A percentile compares a stretch with the other conserved stretches of the same genome.
Conservation (phyloP, 1,140 invertebrate genomes). For the Papilio machaon region DNA sequence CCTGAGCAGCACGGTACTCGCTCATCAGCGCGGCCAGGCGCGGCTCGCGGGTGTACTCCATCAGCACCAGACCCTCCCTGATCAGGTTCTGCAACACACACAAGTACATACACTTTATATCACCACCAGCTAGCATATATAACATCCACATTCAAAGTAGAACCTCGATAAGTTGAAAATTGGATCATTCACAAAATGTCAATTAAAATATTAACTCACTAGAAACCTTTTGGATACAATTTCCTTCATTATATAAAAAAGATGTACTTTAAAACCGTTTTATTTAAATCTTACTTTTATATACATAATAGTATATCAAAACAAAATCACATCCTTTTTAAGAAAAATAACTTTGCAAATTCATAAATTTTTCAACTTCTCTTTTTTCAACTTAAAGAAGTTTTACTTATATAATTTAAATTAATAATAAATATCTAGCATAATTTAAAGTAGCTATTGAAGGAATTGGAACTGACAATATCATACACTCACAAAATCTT, state of each 20-base stretch:
- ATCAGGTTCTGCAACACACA: slow-evolving; percentile 84
- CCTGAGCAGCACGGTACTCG: slow-evolving; percentile 93
- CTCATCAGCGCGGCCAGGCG: slow-evolving; percentile 90
- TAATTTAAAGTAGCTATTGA: background rate
- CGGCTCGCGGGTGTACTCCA: slow-evolving; percentile 91
- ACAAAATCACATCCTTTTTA: too few relatives aligned
- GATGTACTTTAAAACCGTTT: too few relatives aligned
- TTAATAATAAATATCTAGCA: background rate
- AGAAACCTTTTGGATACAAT: background rate
- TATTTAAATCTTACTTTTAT: too few relatives aligned
- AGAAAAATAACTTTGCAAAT: too few relatives aligned
- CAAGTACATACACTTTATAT: background rate
- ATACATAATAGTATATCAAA: too few relatives aligned
- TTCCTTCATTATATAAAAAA: too few relatives aligned
- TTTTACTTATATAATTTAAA: background rate
- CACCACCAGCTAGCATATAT: background rate
- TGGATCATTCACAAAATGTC: too few relatives aligned
- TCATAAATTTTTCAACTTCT: too few relatives aligned
- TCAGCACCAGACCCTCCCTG: slow-evolving; percentile 91
- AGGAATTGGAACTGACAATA: background rate
- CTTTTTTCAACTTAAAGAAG: background rate
- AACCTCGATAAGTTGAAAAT: background rate
- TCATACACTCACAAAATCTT: too few relatives aligned
- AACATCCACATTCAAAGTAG: background rate
- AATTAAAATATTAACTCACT: background rate